Conservation (phyloP, 2,113 vertebrate genomes). For the Neolamprologus cancellatus region DNA sequence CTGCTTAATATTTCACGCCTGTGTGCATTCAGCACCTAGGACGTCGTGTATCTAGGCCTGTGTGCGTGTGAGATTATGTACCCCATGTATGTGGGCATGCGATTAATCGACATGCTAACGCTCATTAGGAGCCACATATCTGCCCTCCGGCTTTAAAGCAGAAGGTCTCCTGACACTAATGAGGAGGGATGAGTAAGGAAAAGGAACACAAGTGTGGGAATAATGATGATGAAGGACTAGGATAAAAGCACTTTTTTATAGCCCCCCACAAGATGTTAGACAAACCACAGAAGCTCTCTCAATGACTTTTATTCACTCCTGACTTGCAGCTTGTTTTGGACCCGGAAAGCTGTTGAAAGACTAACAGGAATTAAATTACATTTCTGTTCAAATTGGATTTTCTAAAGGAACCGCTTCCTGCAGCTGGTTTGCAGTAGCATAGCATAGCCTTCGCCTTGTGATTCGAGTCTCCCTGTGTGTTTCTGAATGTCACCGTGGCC, state of each 20-base stretch:
- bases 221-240: background rate
- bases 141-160: constrained; percentile 12
- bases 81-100: background rate
- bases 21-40: background rate
- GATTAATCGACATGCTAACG: constrained; percentile 24
- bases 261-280: background rate
- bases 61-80: background rate
- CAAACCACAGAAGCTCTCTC: constrained; percentile 6
- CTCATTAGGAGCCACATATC: constrained; percentile 16
- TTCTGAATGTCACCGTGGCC: background rate
- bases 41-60: background rate
- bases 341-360: background rate
- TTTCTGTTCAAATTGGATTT: background rate
- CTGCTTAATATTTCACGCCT: constrained; percentile 4
- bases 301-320: background rate
- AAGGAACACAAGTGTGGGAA: background rate
- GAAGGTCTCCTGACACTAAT: constrained; percentile 29
- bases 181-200: constrained; percentile 21
- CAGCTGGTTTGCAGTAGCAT: background rate
- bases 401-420: background rate
- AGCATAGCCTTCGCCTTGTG: background rate
- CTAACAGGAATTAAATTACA: background rate
- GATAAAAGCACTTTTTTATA: background rate
- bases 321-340: background rate
- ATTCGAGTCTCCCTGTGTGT: background rate